Evolutionary conservation across 2,888 invertebrate species (phyloP), one percentile per base, ranked within the genome.

Genomic region (Anthrax anthrax): DNA sequence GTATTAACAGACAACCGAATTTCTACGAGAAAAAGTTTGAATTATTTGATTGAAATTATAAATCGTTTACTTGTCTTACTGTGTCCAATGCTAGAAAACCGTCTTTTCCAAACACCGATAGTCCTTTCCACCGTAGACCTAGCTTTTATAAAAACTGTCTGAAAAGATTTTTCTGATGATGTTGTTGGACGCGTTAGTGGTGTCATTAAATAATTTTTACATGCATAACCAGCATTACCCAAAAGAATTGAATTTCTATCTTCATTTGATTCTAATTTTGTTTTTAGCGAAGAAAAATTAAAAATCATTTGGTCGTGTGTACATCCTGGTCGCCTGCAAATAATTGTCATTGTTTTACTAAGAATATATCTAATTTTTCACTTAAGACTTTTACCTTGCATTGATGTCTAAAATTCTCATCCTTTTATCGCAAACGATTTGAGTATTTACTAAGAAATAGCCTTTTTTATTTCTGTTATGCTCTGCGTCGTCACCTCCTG

Each of bases 241-340:
- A 52, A 18, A 16, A 52, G 34, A 18, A 43, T 14, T 17, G 43
- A 18, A 47, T 49, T 43, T 14, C 41, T 29, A 40, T 50, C 52
- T n/a, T 42, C 42, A 9, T 44, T 43, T 34, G 38, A 40, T 38
- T 51, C 40, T 48, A 54, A 52, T 32, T 46, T 18, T 29, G 29
- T 17, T 32, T 42, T 43, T 18, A 49, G 39, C n/a, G 16, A 44
- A 8, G 52, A 52, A 43, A 54, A 51, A 40, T 53, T 49, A 43
- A 57, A 60, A 47, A 59, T 57, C 5, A 52, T 52, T 3, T 50
- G 47, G 42, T 60, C 59, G 38, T 60, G 57, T 14, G 54, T 44
- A 18, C 54, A 53, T 10, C 58, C 57, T 43, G 56, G 58, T 59
- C 58, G 59, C 14, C 59, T 44, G 17, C 16, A 42, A 19, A 23